Evolutionary conservation across 2,888 invertebrate genomes (phyloP), one percentile per base, ranked within the genome.

Genomic region (Acrobasis consociella): DNA sequence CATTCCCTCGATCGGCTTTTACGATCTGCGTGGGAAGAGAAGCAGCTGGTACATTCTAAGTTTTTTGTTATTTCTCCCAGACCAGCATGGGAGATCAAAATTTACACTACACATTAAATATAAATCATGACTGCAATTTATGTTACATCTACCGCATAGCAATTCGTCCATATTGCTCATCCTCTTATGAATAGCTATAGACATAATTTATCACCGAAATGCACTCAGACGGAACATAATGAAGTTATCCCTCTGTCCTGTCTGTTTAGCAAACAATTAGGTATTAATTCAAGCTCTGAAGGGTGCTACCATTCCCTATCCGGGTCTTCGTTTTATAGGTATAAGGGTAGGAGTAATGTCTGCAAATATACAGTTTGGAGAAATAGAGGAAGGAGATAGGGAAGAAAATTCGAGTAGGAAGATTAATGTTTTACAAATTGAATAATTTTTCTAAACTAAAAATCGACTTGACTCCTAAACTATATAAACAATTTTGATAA

Each of bases 241-340:
- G 77, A 80, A 84, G 81, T 86, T 87, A 86, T 75, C 75, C 76
- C 83, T 81, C 82, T 76, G 72, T 69, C 74, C 87, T 86, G 89
- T 89, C 89, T 87, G 89, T 89, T 90, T 87, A 81, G 86, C 81
- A 82, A 88, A 85, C 89, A 89, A 89, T 90, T 89, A 90, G 86
- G 83, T 80, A 83, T 85, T 83, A 86, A 62, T 62, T 46, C 46
- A 62, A 46, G 42, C 62, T 60, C 55, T 55, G 62, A 62, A 62
- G 62, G 62, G 62, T 62, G 62, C 62, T 62, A 62, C 55, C 49
- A 52, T 46, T 53, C 61, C 61, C 46, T 55, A 61, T 15, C 37
- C 46, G 46, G 13, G 13, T 53, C 52, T 61, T 38, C 16, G 11
- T 16, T 55, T 5, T 55, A 16, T 55, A 55, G 55, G 39, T 55